Evolutionary conservation across 2,113 vertebrate genomes (phyloP).

Genomic region (Lutjanus erythropterus): DNA sequence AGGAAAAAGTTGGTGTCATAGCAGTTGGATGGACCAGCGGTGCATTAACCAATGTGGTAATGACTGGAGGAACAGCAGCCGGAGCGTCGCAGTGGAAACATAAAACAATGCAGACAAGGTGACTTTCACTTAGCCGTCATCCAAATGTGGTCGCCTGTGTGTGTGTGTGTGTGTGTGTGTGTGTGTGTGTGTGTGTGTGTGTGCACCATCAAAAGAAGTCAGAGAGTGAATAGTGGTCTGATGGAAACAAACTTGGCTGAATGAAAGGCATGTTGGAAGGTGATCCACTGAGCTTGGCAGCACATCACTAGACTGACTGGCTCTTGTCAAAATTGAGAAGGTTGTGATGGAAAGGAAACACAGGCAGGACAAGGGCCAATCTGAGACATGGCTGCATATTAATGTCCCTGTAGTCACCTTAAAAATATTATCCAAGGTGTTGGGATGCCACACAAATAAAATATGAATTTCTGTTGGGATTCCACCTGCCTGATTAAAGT

Average conservation of each 20-base stretch:
- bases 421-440: not conserved
- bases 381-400: not conserved
- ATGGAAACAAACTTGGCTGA: conserved; percentile 5
- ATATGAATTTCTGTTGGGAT: not conserved
- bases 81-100: conserved; percentile 56
- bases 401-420: not conserved
- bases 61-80: conserved; percentile 42
- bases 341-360: conserved; percentile 34
- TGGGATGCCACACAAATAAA: not conserved
- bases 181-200: not conserved
- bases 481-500: not conserved
- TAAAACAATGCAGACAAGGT: conserved; percentile 75
- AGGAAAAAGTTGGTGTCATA: conserved; percentile 1
- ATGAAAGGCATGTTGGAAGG: conserved; percentile 32
- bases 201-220: conserved; percentile 1
- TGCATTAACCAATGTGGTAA: conserved; percentile 60
- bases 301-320: conserved; percentile 26
- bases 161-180: not conserved
- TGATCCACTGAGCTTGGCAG: conserved; percentile 30
- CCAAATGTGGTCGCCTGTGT: not conserved
- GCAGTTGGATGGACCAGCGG: conserved; percentile 29
- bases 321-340: conserved; percentile 40
- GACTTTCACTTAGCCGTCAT: conserved; percentile 66
- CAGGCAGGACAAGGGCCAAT: not conserved
- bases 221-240: conserved; percentile 23